These are phyloP conservation scores for Myotis planiceps DNA, from an alignment of 2,797 vertebrate species.

Conservation along the genomic window DNA sequence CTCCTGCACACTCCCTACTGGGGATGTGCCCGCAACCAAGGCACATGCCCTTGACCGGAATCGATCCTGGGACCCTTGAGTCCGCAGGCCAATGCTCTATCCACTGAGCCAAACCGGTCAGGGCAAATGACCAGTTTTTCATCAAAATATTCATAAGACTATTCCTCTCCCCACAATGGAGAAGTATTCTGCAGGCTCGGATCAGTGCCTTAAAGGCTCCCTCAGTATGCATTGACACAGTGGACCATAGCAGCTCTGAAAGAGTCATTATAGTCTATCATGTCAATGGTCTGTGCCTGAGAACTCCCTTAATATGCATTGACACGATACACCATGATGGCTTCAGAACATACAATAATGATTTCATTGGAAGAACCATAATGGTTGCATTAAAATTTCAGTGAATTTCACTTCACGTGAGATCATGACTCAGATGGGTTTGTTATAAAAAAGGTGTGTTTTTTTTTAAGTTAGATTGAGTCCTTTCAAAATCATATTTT, in stretches of 20 bases:
- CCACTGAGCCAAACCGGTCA: no score
- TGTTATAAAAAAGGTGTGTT: neutral
- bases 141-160: conserved; percentile 78
- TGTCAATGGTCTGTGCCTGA: conserved; percentile 80
- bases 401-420: conserved; percentile 72
- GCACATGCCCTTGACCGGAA: no score
- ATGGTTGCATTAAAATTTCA: conserved; percentile 77
- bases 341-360: conserved; percentile 68
- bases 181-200: conserved; percentile 68
- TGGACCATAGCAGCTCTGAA: conserved; percentile 78
- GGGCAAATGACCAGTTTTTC: conserved; percentile 70
- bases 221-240: conserved; percentile 77
- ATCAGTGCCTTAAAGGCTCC: conserved; percentile 82
- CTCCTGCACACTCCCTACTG: no score
- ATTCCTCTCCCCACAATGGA: conserved; percentile 49
- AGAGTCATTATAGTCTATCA: conserved; percentile 74
- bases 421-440: conserved; percentile 61
- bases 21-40: no score
- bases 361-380: conserved; percentile 76
- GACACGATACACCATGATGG: conserved; percentile 69
- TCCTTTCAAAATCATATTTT: conserved; percentile 58
- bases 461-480: neutral
- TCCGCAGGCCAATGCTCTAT: no score
- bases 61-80: no score
- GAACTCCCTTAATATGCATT: conserved; percentile 81